phyloP scores from a whole-genome alignment of 1,140 invertebrate genomes.

The Lucilia sericata region DNA sequence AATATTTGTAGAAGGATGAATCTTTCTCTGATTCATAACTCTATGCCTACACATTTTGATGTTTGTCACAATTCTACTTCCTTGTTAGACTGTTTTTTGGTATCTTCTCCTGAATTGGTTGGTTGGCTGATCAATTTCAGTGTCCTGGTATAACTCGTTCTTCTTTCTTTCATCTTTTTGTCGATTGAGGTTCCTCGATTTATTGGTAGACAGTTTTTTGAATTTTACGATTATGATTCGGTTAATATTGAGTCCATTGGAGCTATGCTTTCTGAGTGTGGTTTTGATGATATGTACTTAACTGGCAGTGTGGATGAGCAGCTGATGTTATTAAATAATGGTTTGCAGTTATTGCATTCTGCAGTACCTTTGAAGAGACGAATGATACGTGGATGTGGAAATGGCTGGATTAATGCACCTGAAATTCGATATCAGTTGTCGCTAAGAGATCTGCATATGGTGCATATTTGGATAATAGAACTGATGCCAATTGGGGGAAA shows the following conservation, averaged over 20 bases:
- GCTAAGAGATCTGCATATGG: not conserved
- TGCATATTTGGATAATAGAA: not conserved
- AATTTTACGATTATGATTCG: conserved; percentile 1
- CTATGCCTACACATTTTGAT: conserved; percentile 1
- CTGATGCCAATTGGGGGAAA: not conserved
- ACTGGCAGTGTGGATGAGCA: not conserved
- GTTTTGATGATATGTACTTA: not conserved
- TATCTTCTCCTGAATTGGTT: not conserved
- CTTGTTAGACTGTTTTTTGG: not conserved
- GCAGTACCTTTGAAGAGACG: not conserved
- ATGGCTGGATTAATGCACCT: not conserved
- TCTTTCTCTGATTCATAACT: conserved; percentile 2
- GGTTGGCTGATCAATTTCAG: not conserved
- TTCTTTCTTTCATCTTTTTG: conserved; percentile 16
- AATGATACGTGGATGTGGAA: not conserved
- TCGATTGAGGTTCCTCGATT: not conserved
- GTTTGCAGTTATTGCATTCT: not conserved
- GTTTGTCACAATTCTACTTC: not conserved
- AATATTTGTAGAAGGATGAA: not conserved
- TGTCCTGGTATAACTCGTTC: conserved; percentile 1
- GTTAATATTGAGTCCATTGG: not conserved
- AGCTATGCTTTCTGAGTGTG: not conserved
- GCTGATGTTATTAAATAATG: not conserved
- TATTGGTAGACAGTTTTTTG: not conserved
- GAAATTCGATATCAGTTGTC: not conserved